Base-by-base conservation (phyloP, 2,113 vertebrate species). In the Sus scrofa region DNA sequence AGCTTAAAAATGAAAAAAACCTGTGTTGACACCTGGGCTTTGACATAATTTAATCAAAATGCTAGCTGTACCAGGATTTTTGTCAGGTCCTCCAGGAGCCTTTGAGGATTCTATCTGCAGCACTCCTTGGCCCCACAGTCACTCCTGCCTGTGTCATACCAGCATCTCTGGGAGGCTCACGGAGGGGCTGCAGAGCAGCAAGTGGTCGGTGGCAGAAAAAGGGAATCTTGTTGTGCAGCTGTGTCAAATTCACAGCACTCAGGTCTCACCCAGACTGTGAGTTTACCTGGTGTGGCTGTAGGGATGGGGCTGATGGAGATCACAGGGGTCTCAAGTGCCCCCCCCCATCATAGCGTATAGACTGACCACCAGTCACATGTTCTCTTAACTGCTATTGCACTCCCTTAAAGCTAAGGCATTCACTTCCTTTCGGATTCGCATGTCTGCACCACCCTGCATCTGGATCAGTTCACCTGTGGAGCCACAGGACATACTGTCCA, bases 1-100 rank as follows among this genome's bases (percentile, higher is more conserved):
- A 39, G 15, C 20, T 74, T 30, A 79, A 83, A 84, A 81, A 89
- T 32, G 32, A 68, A 88, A 78, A 67, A 96, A 82, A 58, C 37
- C 63, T 74, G 52, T 71, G 56, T 26, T 84, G n/a, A 26, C 58
- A n/a, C 39, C 73, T 93, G 85, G 30, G 37, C n/a, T 24, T 39
- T n/a, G 65, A 68, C 24, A 34, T 2, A 12, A 12, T 82, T 81
- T 86, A 68, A 67, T 62, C 0, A 68, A 85, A 89, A 62, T 24
- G 60, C 58, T 54, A 13, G 37, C 67, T 34, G 24, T 77, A 37
- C 44, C 11, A 18, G 34, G 68, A 44, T 6, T 7, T n/a, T 78
- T 15, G 65, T 52, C 9, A 7, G 90, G 39, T 52, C 60, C 13
- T 7, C 24, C 22, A 1, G 13, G 44, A 71, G 24, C n/a, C 2